Evolutionary conservation across 2,113 vertebrate species (phyloP), one percentile per base, ranked within the genome.

Genomic region (Neodon shergylaensis): DNA sequence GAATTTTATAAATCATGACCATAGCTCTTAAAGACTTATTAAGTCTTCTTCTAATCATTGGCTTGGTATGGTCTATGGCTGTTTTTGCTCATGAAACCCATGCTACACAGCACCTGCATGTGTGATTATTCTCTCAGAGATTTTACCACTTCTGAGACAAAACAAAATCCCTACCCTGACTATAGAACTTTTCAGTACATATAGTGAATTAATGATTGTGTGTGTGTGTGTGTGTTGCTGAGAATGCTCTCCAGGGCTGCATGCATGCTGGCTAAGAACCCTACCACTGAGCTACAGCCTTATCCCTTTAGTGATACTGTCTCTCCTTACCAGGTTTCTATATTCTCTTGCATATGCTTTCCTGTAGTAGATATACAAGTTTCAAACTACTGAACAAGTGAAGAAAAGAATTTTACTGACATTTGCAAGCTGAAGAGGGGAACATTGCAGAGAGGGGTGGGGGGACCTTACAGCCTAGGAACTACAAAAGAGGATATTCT

Each of bases 61-160:
- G 81, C 42, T 83, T 63, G n/a, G n/a, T n/a, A 42, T 63, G 54
- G 86, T 65, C 39, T 7, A 47, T 94, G 74, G 73, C 54, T 31
- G 49, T 81, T 91, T 61, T 95, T 90, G 76, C 49, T 86, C 22
- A 70, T 92, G 36, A 68, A 91, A 86, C 77, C 44, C 19, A 19
- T 65, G 39, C 5, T 58, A n/a, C 14, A 42, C 26, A 33, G 1
- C 7, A 1, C 16, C 16, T 19, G 14, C 42, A 1, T 12, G 16
- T 6, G 28, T 5, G 14, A 58, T 31, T 58, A 31, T 33, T 90
- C 28, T 96, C 84, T 83, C 54, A 58, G 68, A 93, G 54, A 39
- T 65, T 81, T 24, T 87, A 31, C 39, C 54, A 22, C 22, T 66
- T 70, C 72, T 33, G 72, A 85, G 66, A 47, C 10, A 63, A 90